These are phyloP conservation scores for Nyctereutes procyonoides DNA, from an alignment of 2,113 vertebrate species.

Conservation along the genomic window DNA sequence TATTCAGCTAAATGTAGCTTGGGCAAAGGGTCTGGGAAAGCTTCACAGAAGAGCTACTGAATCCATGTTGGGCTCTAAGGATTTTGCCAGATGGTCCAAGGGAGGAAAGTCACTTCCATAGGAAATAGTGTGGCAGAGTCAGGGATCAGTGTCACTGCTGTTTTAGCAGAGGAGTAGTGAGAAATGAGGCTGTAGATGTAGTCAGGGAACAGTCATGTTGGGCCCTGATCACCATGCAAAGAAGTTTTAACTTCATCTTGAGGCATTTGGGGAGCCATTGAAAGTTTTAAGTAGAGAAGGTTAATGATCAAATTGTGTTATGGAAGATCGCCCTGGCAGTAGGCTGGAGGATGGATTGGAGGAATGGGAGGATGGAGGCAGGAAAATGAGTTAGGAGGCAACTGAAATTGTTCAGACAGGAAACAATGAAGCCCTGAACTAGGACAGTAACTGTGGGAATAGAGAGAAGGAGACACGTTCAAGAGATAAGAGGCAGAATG, in stretches of 20 bases:
- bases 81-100: slow-evolving; percentile 18
- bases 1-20: not conserved
- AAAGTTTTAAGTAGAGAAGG: slow-evolving; percentile 76
- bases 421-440: slow-evolving; percentile 76
- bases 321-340: slow-evolving; percentile 60
- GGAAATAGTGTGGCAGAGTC: not conserved
- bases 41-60: slow-evolving; percentile 43
- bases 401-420: slow-evolving; percentile 73
- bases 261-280: slow-evolving; percentile 70
- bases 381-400: slow-evolving; percentile 76
- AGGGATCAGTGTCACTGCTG: not conserved
- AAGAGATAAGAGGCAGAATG: slow-evolving; percentile 62
- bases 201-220: slow-evolving; percentile 38
- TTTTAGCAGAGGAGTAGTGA: not conserved
- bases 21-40: not conserved
- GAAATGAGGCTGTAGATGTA: slow-evolving; percentile 1
- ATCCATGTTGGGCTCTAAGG: not conserved
- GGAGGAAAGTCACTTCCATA: not conserved
- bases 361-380: slow-evolving; percentile 70
- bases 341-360: slow-evolving; percentile 61
- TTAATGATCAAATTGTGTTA: slow-evolving; percentile 74
- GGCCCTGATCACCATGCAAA: slow-evolving; percentile 61
- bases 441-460: slow-evolving; percentile 79
- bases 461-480: slow-evolving; percentile 58
- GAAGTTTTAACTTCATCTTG: slow-evolving; percentile 63